Base-by-base conservation (phyloP, 2,888 invertebrate genomes). In the Thecophora atra region DNA sequence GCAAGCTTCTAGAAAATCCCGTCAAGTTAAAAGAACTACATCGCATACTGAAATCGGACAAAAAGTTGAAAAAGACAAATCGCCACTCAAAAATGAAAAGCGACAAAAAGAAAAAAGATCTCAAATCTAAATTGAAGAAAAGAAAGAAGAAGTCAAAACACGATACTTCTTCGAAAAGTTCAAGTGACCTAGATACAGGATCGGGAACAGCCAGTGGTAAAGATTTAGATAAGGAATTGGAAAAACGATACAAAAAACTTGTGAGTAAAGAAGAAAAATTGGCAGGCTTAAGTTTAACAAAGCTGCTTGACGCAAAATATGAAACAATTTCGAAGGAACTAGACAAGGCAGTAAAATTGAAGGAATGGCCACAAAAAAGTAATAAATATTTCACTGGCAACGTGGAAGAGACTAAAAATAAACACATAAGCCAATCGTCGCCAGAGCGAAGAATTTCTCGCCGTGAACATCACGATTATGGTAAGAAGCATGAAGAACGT, bases 1-100 rank as follows among this genome's bases (percentile, higher is more conserved):
- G 92, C 73, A 93, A 94, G 73, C 88, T 98, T 47, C 85, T 98
- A 4, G 94, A 96, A 79, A 98, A 98, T 88, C 98, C 98, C 1
- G 90, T 98, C 0, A 95, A 95, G 85, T 88, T 98, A 77, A 96
- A 95, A 77, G 92, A 93, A 81, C 88, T 98, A 1, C 91, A 96
- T 79, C 91, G 94, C 81, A 88, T 96, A 80, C 90, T 97, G 74
- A 89, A 91, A 80, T 88, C 88, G 64, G 89, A 90, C 80, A 88
- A 89, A 80, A 78, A 79, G 13, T 72, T 79, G 2, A 76, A 75
- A n/a, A 86, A 84, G 8, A 68, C 65, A 0, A 72, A 74, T 4
- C 51, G 58, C n/a, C 28, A 82, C 74, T 71, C 54, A 0, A 72
- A 75, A 5, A 80, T 78, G n/a, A 80, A 79, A 37, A 56, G 51